Evolutionary conservation across 2,888 invertebrate species (phyloP), one percentile per base, ranked within the genome.

Genomic region (Pedicia rivosa): DNA sequence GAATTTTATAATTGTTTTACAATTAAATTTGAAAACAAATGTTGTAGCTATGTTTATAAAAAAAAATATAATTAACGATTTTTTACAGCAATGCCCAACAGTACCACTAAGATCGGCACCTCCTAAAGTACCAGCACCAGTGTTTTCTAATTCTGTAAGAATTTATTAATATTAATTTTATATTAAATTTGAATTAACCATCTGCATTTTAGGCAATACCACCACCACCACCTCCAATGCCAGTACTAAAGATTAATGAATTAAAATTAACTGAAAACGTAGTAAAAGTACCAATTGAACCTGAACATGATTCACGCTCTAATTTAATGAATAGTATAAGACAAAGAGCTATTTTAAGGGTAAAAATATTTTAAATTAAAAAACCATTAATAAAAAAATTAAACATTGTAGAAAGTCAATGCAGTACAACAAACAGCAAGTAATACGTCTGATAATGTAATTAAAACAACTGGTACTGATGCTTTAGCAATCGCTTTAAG

Each of bases 271-370:
- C 20, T 10, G 32, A 20, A 2, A 20, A 32, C 8, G 8, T 9
- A 13, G 20, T 20, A 22, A 12, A 17, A 32, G 20, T 6, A 20
- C n/a, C n/a, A n/a, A n/a, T n/a, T n/a, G n/a, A n/a, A n/a, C n/a
- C n/a, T n/a, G n/a, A n/a, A n/a, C n/a, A n/a, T n/a, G n/a, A n/a
- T n/a, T n/a, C n/a, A n/a, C n/a, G n/a, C n/a, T n/a, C n/a, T n/a
- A n/a, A n/a, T 34, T 72, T 94, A 32, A 73, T 94, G 76, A 80
- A 86, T 48, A 81, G 84, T 52, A 94, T 94, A 50, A 70, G 84
- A 46, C 72, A 66, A 49, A 87, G 86, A 34, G 74, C 74, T 37
- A 64, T 68, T n/a, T 65, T 91, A 33, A 82, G 74, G 69, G 86
- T 82, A 50, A 22, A 14, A 31, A 32, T 2, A 27, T n/a, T 27